These are phyloP conservation scores for Lanistes nyassanus DNA, from an alignment of 1,140 invertebrate species.

Conservation along the genomic window DNA sequence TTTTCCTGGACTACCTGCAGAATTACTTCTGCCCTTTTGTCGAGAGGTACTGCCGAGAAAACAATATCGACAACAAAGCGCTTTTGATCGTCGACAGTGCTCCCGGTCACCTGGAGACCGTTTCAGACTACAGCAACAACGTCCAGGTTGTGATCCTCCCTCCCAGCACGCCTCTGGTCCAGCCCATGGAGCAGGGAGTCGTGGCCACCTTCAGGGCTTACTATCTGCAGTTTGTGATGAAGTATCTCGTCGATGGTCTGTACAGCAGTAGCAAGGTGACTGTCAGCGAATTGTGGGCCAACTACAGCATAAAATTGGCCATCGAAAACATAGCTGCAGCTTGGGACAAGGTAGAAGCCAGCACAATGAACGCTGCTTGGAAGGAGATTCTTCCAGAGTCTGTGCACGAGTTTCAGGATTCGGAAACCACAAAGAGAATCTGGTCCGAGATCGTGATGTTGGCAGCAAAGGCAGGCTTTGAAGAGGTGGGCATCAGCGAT, in stretches of 20 bases:
- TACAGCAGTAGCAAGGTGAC: conserved; percentile 14
- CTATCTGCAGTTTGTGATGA: conserved; percentile 20
- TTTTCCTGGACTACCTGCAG: conserved; percentile 36
- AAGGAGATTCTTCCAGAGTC: conserved; percentile 22
- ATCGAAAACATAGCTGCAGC: conserved; percentile 19
- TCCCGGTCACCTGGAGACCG: conserved; percentile 35
- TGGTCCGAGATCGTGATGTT: conserved; percentile 13
- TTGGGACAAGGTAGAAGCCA: conserved; percentile 17
- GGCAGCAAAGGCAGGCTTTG: conserved; percentile 4
- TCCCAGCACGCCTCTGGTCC: conserved; percentile 32
- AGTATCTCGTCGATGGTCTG: conserved; percentile 10
- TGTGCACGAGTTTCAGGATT: neutral
- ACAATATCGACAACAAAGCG: conserved; percentile 32
- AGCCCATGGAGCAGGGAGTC: conserved; percentile 42
- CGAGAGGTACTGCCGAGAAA: conserved; percentile 28
- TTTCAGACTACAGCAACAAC: conserved; percentile 25
- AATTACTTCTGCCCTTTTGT: conserved; percentile 32
- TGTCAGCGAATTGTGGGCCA: conserved; percentile 24
- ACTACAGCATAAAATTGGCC: conserved; percentile 23
- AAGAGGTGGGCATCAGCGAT: conserved; percentile 10
- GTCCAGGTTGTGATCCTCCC: conserved; percentile 38
- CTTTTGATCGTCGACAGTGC: conserved; percentile 45
- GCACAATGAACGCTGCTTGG: conserved; percentile 21
- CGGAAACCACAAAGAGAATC: neutral
- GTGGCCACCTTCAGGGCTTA: conserved; percentile 37